Evolutionary conservation across 2,888 invertebrate genomes (phyloP), one percentile per base, ranked within the genome.

Genomic region (Smittia sp.): DNA sequence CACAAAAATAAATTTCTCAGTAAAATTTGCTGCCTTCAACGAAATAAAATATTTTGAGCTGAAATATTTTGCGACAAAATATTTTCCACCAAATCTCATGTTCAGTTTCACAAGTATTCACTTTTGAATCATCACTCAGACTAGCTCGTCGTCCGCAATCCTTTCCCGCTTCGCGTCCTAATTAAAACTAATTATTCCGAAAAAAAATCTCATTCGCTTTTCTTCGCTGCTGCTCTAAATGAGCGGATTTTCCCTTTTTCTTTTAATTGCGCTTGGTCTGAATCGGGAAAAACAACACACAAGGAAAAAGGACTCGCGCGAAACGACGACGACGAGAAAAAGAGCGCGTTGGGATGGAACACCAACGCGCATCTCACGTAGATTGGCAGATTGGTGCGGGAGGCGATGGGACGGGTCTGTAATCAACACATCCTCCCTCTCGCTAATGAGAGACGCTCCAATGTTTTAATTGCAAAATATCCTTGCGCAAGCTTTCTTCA

Each of bases 111-210:
- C 2, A 46, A 46, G 46, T 32, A 3, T 32, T 32, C 46, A 46
- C 46, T 46, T 46, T 46, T 15, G 32, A 32, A 32, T 46, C 46
- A 46, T 46, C 15, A 46, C 46, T 46, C 46, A 46, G 46, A n/a
- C 46, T 58, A 20, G 58, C 4, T 58, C 18, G 20, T 70, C 69
- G 39, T 46, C 25, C 69, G 54, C 69, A 52, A 70, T 70, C 69
- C 69, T 70, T 54, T 70, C 69, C 22, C 58, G 69, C 27, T 46
- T 54, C 69, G 54, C 69, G 46, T 70, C 32, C 69, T 70, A 70
- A 70, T 70, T 70, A 70, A 70, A 70, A 70, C 69, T 70, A 70
- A 70, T 70, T 70, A 70, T 70, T 58, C 39, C 15, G 24, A 68
- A 18, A 41, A 68, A 27, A 27, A 24, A 22, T 70, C 41, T 68